Base-by-base conservation (phyloP, 2,888 invertebrate species). In the Acanthosepion pharaonis region DNA sequence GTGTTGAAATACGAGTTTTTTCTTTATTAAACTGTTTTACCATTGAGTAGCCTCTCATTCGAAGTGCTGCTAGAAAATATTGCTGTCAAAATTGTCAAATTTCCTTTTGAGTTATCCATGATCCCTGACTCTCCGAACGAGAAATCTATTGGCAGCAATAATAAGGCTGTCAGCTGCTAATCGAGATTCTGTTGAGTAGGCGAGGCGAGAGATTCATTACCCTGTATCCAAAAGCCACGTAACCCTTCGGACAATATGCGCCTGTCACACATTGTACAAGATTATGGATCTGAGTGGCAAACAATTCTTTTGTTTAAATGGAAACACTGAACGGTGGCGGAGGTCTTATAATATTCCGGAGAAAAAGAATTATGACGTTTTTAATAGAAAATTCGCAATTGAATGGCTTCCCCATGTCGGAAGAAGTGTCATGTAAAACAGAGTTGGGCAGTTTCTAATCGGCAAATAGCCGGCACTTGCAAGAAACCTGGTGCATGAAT, bases 51-150 rank as follows among this genome's bases (percentile, higher is more conserved):
- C n/a, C 33, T 78, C 78, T 78, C 18, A n/a, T 78, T 78, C 78
- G 78, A 78, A 78, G n/a, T 78, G n/a, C 78, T 23, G n/a, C n/a
- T n/a, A 78, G 78, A 78, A 78, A 78, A 78, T 78, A n/a, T 78
- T 78, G 78, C 78, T 78, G 78, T 78, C 78, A 78, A n/a, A 78
- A 78, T 78, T 78, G 78, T 78, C 78, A 78, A 78, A 78, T 78
- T 78, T 78, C 78, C 78, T 78, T 78, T 78, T n/a, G 9, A 78
- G n/a, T n/a, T 78, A 11, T 1, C 78, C 78, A 11, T 78, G 78
- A 78, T 78, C 78, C 78, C 78, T n/a, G n/a, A 78, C n/a, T 78
- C 78, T 78, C n/a, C 18, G 78, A 18, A 78, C n/a, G 15, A 78
- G 78, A 78, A 78, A 11, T 78, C 78, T n/a, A 78, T 78, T 78